These are phyloP conservation scores for Linnaemya tessellans DNA, from an alignment of 2,888 invertebrate species.

Conservation along the genomic window DNA sequence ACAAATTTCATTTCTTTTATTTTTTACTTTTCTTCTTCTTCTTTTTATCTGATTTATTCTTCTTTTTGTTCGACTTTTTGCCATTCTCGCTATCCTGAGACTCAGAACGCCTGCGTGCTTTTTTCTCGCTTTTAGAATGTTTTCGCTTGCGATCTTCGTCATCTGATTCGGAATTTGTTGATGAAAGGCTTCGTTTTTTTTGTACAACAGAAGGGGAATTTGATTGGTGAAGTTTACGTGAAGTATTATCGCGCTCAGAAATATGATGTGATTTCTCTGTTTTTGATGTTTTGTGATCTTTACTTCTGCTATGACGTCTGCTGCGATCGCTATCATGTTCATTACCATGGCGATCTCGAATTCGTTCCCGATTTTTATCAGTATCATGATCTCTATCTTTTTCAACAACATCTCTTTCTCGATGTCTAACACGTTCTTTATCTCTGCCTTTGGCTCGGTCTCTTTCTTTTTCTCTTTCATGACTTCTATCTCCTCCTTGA, in stretches of 20 bases:
- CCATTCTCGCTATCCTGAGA: constrained; percentile 62
- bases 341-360: constrained; percentile 35
- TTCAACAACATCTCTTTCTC: constrained; percentile 39
- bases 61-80: constrained; percentile 66
- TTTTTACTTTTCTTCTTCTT: constrained; percentile 70
- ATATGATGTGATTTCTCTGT: constrained; percentile 50
- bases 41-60: constrained; percentile 67
- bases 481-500: constrained; percentile 68
- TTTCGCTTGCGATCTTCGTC: constrained; percentile 61
- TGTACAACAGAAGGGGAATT: constrained; percentile 51
- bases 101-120: constrained; percentile 61
- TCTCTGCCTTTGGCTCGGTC: constrained; percentile 61
- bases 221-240: constrained; percentile 47
- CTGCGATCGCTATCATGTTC: constrained; percentile 27
- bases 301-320: constrained; percentile 38
- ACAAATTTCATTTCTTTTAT: constrained; percentile 29
- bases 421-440: constrained; percentile 69
- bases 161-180: constrained; percentile 53
- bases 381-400: constrained; percentile 47
- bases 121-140: constrained; percentile 62
- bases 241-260: constrained; percentile 42
- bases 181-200: constrained; percentile 56
- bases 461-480: constrained; percentile 58
- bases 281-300: constrained; percentile 55
- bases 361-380: constrained; percentile 54